Evolutionary conservation across 2,888 invertebrate genomes (phyloP).

Genomic region (Dioctria rufipes): DNA sequence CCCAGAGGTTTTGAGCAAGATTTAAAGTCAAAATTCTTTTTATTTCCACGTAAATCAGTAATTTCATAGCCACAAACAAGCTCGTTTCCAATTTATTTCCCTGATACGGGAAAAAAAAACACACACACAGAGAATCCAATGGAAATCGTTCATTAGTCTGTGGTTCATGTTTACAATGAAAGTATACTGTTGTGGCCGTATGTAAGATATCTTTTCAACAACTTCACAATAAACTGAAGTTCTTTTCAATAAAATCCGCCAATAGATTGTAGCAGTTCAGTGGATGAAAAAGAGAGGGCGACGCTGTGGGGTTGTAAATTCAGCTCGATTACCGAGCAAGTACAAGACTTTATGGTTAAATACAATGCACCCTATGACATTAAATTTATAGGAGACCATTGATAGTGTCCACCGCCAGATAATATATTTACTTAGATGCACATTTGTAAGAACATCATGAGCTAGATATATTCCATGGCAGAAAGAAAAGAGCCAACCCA

Average conservation of each 20-base stretch:
- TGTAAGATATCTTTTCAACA: background rate
- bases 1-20: no score
- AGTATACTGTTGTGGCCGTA: conserved; percentile 4
- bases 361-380: background rate
- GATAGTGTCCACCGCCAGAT: conserved; percentile 8
- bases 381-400: conserved; percentile 20
- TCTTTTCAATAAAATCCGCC: conserved; percentile 11
- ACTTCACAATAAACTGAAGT: conserved; percentile 9
- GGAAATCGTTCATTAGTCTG: background rate
- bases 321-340: background rate
- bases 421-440: conserved; percentile 1
- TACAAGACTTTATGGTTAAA: background rate
- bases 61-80: no score
- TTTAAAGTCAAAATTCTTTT: no score
- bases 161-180: background rate
- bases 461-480: background rate
- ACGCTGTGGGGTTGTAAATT: background rate
- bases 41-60: no score
- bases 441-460: background rate
- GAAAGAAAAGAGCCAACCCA: background rate
- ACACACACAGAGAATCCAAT: background rate
- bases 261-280: background rate
- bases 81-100: no score
- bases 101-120: no score
- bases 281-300: conserved; percentile 3